A percentile compares a stretch with the other conserved stretches of the same genome.
These are phyloP conservation scores for Cyrtodaria siliqua DNA, from an alignment of 2,888 invertebrate genomes.

Conservation along the genomic window DNA sequence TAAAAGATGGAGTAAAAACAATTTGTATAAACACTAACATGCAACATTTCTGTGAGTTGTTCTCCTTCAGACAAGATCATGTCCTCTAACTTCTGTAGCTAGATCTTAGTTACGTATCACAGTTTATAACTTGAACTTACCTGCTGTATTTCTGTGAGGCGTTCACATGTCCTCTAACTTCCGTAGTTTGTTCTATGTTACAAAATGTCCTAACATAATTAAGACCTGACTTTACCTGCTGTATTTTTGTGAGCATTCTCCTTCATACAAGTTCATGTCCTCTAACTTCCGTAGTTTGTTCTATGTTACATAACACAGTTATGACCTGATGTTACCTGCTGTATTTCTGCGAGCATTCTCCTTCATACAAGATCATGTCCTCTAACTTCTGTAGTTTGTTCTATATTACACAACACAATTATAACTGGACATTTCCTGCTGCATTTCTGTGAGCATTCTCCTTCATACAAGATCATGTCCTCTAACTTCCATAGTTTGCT, in stretches of 20 bases:
- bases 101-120: slow-evolving; percentile 68
- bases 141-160: slow-evolving; percentile 74
- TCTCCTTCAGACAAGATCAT: slow-evolving; percentile 65
- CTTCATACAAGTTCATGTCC: slow-evolving; percentile 68
- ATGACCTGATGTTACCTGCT: slow-evolving; percentile 77
- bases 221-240: slow-evolving; percentile 77
- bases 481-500: slow-evolving; percentile 75
- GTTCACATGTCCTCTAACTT: slow-evolving; percentile 75
- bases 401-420: too few species aligned
- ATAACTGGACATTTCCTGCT: slow-evolving; percentile 77
- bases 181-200: slow-evolving; percentile 69
- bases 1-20: not conserved
- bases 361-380: slow-evolving; percentile 70
- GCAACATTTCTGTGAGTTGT: slow-evolving; percentile 72
- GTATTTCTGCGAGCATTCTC: slow-evolving; percentile 71
- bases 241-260: slow-evolving; percentile 71
- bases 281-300: slow-evolving; percentile 75
- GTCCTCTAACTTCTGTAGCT: slow-evolving; percentile 77
- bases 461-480: slow-evolving; percentile 68
- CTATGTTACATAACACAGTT: slow-evolving; percentile 70
- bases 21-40: too few species aligned
- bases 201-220: too few species aligned
- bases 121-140: slow-evolving; percentile 75
- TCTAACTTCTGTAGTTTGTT: slow-evolving; percentile 75
- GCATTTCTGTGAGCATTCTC: slow-evolving; percentile 71